phyloP scores from a whole-genome alignment of 2,113 vertebrate species.

The Rynchops niger region DNA sequence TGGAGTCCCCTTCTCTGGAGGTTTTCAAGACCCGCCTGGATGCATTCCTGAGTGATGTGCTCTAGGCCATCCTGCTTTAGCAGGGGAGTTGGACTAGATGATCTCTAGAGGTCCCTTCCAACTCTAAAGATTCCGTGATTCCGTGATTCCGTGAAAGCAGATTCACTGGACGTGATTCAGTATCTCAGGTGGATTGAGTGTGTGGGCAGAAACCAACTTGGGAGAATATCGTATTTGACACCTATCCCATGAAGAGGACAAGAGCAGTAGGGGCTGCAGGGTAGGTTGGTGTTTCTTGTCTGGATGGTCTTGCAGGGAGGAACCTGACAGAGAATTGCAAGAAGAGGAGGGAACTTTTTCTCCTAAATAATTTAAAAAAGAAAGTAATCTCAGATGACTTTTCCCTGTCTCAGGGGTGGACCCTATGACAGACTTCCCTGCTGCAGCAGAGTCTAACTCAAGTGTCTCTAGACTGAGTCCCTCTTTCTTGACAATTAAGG shows the following conservation, averaged over 20 bases:
- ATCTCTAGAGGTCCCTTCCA: no score
- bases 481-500: neutral
- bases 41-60: no score
- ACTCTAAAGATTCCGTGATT: no score
- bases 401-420: accelerated
- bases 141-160: no score
- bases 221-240: neutral
- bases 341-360: neutral
- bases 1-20: no score
- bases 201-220: neutral
- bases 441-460: neutral
- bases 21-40: no score
- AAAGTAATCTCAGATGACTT: neutral
- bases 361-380: neutral
- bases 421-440: neutral
- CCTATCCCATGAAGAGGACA: neutral
- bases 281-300: neutral
- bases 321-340: neutral
- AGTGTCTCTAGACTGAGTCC: neutral
- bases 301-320: neutral
- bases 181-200: neutral
- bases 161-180: neutral
- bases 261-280: neutral
- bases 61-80: no score
- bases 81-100: no score